Percentiles rank a stretch among this genome's conserved stretches.
These are phyloP conservation scores for Tethea ocularis DNA, from an alignment of 2,888 invertebrate genomes.

Conservation along the genomic window DNA sequence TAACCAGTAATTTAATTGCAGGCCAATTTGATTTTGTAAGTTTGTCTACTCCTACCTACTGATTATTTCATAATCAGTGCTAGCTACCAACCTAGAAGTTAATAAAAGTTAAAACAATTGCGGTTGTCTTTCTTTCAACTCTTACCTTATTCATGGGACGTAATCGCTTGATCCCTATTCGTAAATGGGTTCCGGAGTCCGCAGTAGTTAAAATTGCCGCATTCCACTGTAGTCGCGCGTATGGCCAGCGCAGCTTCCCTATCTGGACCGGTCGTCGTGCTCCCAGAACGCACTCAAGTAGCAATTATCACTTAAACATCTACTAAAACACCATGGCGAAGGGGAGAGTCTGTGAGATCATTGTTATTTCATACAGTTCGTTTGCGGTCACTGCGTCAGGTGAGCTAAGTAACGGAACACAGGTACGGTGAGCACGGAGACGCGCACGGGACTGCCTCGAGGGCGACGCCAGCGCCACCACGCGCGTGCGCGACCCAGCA, in stretches of 20 bases:
- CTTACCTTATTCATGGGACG: conserved; percentile 65
- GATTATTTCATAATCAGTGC: background rate
- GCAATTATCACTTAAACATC: conserved; percentile 71
- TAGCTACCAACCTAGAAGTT: background rate
- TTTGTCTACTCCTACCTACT: too few species aligned
- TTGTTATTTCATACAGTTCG: conserved; percentile 66
- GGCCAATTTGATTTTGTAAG: too few species aligned
- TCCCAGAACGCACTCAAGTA: conserved; percentile 40
- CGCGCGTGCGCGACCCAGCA: conserved; percentile 52
- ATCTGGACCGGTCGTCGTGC: conserved; percentile 71
- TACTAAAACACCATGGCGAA: conserved; percentile 57
- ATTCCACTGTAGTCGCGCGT: conserved; percentile 80
- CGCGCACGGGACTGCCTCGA: conserved; percentile 69
- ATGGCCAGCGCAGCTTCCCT: conserved; percentile 78
- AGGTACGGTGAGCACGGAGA: conserved; percentile 55
- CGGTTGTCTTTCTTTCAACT: conserved; percentile 16
- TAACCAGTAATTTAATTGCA: too few species aligned
- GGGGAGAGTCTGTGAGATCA: conserved; percentile 51
- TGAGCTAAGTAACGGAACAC: conserved; percentile 37
- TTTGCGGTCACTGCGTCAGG: conserved; percentile 52
- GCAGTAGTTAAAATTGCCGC: conserved; percentile 83
- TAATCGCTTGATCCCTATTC: conserved; percentile 69
- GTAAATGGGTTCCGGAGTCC: conserved; percentile 75
- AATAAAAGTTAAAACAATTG: background rate
- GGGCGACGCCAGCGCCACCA: conserved; percentile 67